Conservation (phyloP, 2,888 invertebrate genomes). For the Odontocolon sp. region DNA sequence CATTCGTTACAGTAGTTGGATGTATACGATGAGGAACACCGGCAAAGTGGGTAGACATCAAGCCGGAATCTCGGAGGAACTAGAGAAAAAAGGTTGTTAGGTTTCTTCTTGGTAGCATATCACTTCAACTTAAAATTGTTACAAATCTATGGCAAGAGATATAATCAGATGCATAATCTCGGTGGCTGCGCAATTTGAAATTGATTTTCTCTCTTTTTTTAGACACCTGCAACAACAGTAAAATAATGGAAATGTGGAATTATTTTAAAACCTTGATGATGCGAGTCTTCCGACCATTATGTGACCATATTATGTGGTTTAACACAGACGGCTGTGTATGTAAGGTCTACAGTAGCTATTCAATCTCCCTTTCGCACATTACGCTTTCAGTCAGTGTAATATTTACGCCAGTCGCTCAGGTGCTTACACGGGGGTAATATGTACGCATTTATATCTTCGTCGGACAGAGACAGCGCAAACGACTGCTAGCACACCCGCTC, state of each 20-base stretch:
- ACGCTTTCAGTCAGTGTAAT: constrained; percentile 42
- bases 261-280: too few relatives aligned
- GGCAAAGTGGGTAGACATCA: not conserved
- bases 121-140: too few relatives aligned
- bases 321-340: not conserved
- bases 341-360: constrained; percentile 31
- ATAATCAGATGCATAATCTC: too few relatives aligned
- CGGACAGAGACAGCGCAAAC: constrained; percentile 16
- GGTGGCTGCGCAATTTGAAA: too few relatives aligned
- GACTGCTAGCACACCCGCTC: constrained; percentile 22
- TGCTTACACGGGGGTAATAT: constrained; percentile 23
- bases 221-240: too few relatives aligned
- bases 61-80: not conserved
- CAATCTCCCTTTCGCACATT: constrained; percentile 53
- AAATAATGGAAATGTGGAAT: too few relatives aligned
- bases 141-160: too few relatives aligned
- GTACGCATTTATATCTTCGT: not conserved
- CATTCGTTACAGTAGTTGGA: constrained; percentile 42
- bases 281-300: not conserved
- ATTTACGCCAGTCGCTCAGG: constrained; percentile 32
- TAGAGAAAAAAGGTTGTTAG: not conserved
- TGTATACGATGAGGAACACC: constrained; percentile 6
- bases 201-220: too few relatives aligned
- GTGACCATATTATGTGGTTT: constrained; percentile 4
- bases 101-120: too few relatives aligned